Percentiles rank a stretch among this genome's conserved stretches.
These are phyloP conservation scores for Drosophila mercatorum DNA, from an alignment of 2,888 invertebrate genomes.

Conservation along the genomic window DNA sequence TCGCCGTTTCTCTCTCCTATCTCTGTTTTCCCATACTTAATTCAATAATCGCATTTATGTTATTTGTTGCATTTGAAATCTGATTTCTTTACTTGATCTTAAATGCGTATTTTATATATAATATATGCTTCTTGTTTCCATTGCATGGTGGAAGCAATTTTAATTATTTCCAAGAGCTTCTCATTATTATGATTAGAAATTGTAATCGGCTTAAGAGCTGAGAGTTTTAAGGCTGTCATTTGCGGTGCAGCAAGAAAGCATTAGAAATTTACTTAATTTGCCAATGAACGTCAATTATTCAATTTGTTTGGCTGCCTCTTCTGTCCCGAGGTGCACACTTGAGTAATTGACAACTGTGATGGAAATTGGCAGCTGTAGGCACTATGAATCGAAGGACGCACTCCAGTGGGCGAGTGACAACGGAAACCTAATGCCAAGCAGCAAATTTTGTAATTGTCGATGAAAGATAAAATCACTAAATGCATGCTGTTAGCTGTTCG, in stretches of 20 bases:
- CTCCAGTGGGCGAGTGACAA: constrained; percentile 9
- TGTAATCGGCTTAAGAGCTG: background rate
- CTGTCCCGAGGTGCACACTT: background rate
- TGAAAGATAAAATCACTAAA: constrained; percentile 29
- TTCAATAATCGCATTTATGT: no score
- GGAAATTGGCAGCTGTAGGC: constrained; percentile 6
- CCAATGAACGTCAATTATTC: constrained; percentile 11
- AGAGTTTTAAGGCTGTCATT: background rate
- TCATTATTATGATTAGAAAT: background rate
- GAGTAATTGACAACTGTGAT: constrained; percentile 11
- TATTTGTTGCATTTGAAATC: background rate
- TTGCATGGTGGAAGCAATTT: background rate
- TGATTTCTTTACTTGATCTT: background rate
- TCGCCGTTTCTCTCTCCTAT: background rate
- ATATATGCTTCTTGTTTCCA: background rate
- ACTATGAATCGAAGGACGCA: constrained; percentile 6
- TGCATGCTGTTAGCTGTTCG: background rate
- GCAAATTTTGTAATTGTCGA: constrained; percentile 17
- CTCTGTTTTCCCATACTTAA: background rate
- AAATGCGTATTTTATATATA: background rate
- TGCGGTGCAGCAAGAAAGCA: background rate
- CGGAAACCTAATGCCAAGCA: constrained; percentile 46
- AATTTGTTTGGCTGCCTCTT: background rate
- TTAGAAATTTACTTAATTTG: background rate
- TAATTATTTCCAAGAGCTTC: no score